A percentile compares a stretch with the other conserved stretches of the same genome.
phyloP scores from a whole-genome alignment of 2,797 vertebrate species.

The Sarcoramphus papa region DNA sequence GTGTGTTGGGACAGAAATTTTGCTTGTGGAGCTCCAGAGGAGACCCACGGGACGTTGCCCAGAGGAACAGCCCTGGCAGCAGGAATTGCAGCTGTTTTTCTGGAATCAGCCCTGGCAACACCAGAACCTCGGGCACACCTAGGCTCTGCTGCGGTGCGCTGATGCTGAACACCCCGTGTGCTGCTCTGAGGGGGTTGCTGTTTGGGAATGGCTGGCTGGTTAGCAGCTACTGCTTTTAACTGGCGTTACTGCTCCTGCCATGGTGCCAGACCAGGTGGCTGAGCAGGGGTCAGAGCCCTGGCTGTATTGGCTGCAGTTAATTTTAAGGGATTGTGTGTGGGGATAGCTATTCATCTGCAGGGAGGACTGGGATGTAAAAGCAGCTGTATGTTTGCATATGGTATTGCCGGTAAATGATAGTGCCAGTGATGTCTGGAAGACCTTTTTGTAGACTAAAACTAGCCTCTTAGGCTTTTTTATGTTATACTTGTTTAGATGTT shows the following conservation, averaged over 20 bases:
- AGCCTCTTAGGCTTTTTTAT: background rate
- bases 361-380: background rate
- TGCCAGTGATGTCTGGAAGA: background rate
- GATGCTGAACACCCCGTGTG: background rate
- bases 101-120: background rate
- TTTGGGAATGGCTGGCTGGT: background rate
- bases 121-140: background rate
- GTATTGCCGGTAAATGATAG: background rate
- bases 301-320: fast-evolving
- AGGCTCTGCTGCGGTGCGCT: background rate
- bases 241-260: background rate
- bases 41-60: fast-evolving
- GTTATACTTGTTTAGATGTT: background rate
- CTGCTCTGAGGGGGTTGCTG: background rate
- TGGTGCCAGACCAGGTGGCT: background rate
- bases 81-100: background rate
- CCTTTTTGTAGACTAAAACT: background rate
- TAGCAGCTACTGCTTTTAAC: background rate
- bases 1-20: background rate
- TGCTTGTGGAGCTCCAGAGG: background rate
- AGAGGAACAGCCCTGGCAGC: background rate
- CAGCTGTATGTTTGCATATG: background rate
- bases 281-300: background rate
- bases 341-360: fast-evolving
- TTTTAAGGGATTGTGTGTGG: background rate